Evolutionary conservation across 2,888 invertebrate genomes (phyloP), one percentile per base, ranked within the genome.

Genomic region (Strigamia maritima): DNA sequence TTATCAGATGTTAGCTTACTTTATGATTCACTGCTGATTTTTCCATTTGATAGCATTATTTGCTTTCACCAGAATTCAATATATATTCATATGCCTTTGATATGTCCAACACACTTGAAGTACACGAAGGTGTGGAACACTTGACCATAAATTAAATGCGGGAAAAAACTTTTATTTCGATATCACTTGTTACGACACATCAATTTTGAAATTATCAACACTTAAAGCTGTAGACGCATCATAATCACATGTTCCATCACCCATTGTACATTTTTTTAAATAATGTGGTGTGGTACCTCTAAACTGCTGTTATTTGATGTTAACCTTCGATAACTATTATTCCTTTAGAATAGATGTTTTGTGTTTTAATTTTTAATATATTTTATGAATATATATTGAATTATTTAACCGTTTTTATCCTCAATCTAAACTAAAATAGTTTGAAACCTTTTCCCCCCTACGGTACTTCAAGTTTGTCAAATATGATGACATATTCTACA

Each of bases 1-100:
- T 65, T 22, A 65, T 65, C 60, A 65, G 60, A 65, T 65, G 24
- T 65, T 65, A 65, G 60, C 60, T 65, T 19, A 65, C 60, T 65
- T 65, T 65, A 65, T 65, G 60, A 65, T 65, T 65, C 60, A 65
- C 60, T 65, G 60, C 60, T 65, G 60, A 65, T 65, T 65, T 65
- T 65, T 65, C 60, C 22, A 65, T 65, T 65, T 65, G 60, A 65
- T 65, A 65, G 22, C 60, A 24, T 65, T 65, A 65, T 65, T 65
- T 65, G 12, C 60, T 65, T 24, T 65, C 12, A 65, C 60, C 60
- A 6, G 8, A 65, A 65, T 24, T 24, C 60, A 65, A 65, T 65
- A 65, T 49, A 49, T 65, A 65, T 65, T 65, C 60, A 65, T 65
- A 65, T 22, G 19, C 22, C 60, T 22, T 24, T 65, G 10, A 24